phyloP scores from a whole-genome alignment of 2,113 vertebrate genomes.

The Plestiodon gilberti region DNA sequence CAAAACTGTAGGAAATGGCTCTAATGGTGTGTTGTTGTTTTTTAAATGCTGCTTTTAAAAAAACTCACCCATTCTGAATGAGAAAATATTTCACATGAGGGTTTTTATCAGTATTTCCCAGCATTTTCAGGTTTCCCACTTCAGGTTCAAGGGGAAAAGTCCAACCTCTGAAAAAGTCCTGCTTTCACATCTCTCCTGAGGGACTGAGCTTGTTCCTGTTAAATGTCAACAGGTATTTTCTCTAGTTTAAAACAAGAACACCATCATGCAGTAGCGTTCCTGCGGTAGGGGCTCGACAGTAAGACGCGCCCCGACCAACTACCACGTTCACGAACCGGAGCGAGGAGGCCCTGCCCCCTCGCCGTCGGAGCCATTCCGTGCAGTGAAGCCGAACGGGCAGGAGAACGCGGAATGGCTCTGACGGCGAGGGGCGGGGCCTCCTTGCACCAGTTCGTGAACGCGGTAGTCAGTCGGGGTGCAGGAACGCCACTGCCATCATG shows the following conservation, averaged over 20 bases:
- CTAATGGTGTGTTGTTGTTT: neutral
- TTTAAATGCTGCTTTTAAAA: neutral
- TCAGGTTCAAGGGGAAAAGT: neutral
- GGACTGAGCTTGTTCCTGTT: slow-evolving; percentile 32
- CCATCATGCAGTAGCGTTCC: slow-evolving; percentile 1
- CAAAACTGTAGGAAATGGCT: neutral
- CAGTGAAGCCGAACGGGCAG: too few species aligned
- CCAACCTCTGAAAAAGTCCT: neutral
- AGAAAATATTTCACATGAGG: neutral
- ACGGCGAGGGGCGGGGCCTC: too few species aligned
- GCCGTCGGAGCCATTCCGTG: too few species aligned
- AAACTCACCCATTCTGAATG: neutral
- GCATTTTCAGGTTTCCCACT: neutral
- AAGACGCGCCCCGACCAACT: too few species aligned
- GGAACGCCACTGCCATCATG: too few species aligned
- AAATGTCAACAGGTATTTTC: slow-evolving; percentile 25
- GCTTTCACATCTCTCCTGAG: neutral
- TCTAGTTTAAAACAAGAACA: neutral
- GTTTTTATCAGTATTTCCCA: neutral
- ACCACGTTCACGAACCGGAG: too few species aligned
- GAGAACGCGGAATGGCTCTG: too few species aligned
- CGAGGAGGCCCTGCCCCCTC: too few species aligned
- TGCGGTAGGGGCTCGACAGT: too few species aligned
- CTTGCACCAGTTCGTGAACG: too few species aligned
- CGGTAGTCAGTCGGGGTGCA: too few species aligned